Evolutionary conservation across 1,140 invertebrate species (phyloP).

Genomic region (Armadillidium nasatum): DNA sequence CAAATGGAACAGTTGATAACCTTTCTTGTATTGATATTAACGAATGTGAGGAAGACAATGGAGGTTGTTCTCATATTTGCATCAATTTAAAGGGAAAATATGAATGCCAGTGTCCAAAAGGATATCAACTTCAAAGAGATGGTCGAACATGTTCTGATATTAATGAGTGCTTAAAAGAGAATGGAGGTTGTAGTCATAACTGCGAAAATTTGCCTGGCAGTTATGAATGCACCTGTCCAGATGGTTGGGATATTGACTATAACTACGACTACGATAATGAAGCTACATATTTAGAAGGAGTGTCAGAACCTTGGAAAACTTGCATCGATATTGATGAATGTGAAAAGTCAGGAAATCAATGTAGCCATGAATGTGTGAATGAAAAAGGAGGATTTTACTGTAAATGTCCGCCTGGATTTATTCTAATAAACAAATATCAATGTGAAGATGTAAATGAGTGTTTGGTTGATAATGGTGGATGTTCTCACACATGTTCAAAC

Average conservation of each 20-base stretch:
- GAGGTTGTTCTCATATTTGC: conserved; percentile 59
- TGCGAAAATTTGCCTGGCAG: conserved; percentile 50
- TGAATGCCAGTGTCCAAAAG: conserved; percentile 46
- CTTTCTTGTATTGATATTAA: conserved; percentile 55
- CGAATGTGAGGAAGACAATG: conserved; percentile 55
- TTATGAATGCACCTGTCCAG: conserved; percentile 60
- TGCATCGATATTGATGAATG: conserved; percentile 47
- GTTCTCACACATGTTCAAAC: conserved; percentile 67
- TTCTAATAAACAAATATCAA: conserved; percentile 52
- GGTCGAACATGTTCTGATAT: conserved; percentile 37
- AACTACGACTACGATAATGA: conserved; percentile 38
- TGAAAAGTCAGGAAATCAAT: conserved; percentile 48
- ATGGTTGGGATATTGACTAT: conserved; percentile 49
- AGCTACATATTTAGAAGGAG: conserved; percentile 27
- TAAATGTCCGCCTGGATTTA: conserved; percentile 39
- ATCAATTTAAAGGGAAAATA: conserved; percentile 54
- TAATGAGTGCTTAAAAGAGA: conserved; percentile 46
- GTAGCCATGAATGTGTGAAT: conserved; percentile 49
- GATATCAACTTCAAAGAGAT: conserved; percentile 37
- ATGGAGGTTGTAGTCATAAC: conserved; percentile 47
- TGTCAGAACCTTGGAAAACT: conserved; percentile 38
- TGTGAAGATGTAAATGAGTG: conserved; percentile 68
- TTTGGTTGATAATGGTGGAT: conserved; percentile 52
- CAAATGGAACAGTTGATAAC: conserved; percentile 13
- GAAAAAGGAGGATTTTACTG: conserved; percentile 39